Base-by-base conservation (phyloP, 2,113 vertebrate genomes). In the Cebus imitator region DNA sequence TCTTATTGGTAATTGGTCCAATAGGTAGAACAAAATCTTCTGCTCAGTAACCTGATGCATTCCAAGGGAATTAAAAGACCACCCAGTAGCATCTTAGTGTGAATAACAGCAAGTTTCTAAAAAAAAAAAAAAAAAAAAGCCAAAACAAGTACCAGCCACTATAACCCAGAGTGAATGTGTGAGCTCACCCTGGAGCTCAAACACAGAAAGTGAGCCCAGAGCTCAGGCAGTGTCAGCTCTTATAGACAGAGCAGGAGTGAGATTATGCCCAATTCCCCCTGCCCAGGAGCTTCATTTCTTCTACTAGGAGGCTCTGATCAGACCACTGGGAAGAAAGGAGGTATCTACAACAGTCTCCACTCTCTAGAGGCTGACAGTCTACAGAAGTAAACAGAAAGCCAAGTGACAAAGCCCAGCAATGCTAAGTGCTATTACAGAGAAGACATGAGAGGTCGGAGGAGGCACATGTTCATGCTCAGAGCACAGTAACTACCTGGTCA, bases 11-110 rank as follows among this genome's bases (percentile, higher is more conserved):
- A 97, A 96, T 27, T 30, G 30, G 87, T 66, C 57, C 27, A 64
- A 87, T 88, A 72, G 57, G 57, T 82, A 90, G 43, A 91, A 97
- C 70, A 95, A 94, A 96, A 94, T 87, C 52, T 72, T 30, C 58
- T 93, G 61, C n/a, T 95, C 25, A 70, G 85, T 66, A 79, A 88
- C 52, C n/a, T 66, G 35, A 81, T 92, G 40, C 90, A 87, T 95
- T 73, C 58, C 43, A 95, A 85, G 35, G 72, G 58, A 90, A 88
- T 52, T 78, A 76, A 55, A 96, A 97, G 93, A 73, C 35, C 73
- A 89, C 66, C 43, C 35, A 82, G 32, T 3, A 90, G 76, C 50
- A 86, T 73, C 27, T 92, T 43, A 30, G 21, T 48, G n/a, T 91
- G 35, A 97, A 75, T 45, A 83, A 95, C 0, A 95, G 50, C 23